phyloP scores from a whole-genome alignment of 2,113 vertebrate species.

The Ibidorhyncha struthersii region DNA sequence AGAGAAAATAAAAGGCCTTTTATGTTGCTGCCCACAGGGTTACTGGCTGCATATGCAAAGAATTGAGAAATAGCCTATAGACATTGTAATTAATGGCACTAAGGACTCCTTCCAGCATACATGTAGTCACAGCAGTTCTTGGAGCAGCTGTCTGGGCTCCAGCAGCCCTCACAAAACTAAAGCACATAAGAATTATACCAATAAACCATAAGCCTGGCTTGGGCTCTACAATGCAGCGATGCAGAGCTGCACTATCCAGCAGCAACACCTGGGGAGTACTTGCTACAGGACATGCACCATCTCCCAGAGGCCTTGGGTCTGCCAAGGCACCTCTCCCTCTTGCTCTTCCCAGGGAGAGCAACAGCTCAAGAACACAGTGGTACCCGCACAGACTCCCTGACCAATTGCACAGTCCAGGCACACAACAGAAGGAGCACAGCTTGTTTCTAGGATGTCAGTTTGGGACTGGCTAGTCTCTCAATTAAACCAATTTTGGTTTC shows the following conservation, averaged over 20 bases:
- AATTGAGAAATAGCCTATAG: not conserved
- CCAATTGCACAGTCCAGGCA: not conserved
- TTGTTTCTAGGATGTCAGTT: not conserved
- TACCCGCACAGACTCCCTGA: not conserved
- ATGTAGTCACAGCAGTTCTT: not conserved
- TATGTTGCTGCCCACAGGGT: conserved; percentile 3
- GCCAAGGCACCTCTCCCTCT: not conserved
- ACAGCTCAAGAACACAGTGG: accelerated
- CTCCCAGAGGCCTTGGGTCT: not conserved
- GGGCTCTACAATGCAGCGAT: accelerated
- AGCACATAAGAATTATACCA: not conserved
- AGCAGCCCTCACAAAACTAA: not conserved
- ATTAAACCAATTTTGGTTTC: not conserved
- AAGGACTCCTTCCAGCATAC: not conserved
- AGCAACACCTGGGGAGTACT: not conserved
- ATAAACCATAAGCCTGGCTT: accelerated
- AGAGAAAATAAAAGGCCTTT: conserved; percentile 14
- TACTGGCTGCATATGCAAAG: not conserved
- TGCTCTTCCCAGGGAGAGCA: not conserved
- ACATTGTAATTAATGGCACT: not conserved
- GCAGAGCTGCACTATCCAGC: not conserved
- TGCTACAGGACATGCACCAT: accelerated
- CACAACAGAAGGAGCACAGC: not conserved
- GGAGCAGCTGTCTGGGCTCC: not conserved
- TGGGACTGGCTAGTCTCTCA: not conserved